Percentiles rank a stretch among this genome's conserved stretches.
Evolutionary conservation across 2,113 vertebrate species (phyloP).

Genomic region (Varanus komodoensis): DNA sequence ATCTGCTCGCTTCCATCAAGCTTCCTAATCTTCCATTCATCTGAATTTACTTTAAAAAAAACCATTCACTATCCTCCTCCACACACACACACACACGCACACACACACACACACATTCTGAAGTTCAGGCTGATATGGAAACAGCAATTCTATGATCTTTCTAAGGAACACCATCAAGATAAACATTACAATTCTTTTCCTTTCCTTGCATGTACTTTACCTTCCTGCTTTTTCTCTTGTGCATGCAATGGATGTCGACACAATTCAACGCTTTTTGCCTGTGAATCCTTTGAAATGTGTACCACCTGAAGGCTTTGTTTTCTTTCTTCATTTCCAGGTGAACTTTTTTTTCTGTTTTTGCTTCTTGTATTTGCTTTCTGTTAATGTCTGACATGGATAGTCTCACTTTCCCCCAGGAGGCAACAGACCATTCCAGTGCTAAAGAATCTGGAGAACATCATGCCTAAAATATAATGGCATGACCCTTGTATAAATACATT

Average conservation of each 20-base stretch:
- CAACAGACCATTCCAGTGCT: constrained; percentile 44
- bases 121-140: constrained; percentile 1
- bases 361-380: constrained; percentile 27
- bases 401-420: constrained; percentile 29
- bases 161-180: constrained; percentile 10
- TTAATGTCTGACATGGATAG: constrained; percentile 33
- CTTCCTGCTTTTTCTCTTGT: not conserved
- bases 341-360: not conserved
- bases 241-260: constrained; percentile 30
- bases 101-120: not conserved
- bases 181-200: not conserved
- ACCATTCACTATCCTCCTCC: not conserved
- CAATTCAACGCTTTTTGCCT: constrained; percentile 33
- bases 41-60: constrained; percentile 15
- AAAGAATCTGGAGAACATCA: constrained; percentile 46
- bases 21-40: constrained; percentile 13
- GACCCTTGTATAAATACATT: constrained; percentile 54
- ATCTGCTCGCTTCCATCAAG: constrained; percentile 4
- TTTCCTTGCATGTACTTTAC: not conserved
- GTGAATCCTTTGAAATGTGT: constrained; percentile 30
- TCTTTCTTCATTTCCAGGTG: constrained; percentile 44
- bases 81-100: too few relatives aligned
- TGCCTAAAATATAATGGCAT: constrained; percentile 51
- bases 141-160: constrained; percentile 7
- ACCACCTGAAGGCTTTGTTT: not conserved